Conservation (phyloP, 2,113 vertebrate species). For the Psittacara wagleri region DNA sequence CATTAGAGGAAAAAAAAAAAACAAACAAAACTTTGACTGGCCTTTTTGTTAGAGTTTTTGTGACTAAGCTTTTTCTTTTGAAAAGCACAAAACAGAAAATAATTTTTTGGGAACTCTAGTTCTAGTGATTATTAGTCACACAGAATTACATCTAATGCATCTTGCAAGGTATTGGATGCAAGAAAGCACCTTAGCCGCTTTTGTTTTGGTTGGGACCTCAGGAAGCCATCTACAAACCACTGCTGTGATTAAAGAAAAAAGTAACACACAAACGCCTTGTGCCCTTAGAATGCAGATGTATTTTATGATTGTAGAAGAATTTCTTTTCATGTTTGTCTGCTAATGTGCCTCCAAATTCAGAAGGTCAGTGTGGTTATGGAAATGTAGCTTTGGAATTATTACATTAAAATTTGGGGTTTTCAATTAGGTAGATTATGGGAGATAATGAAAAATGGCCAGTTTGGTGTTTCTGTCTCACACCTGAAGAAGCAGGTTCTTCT, state of each 20-base stretch:
- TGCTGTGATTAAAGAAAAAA: neutral
- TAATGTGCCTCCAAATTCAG: neutral
- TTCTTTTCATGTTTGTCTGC: neutral
- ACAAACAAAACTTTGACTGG: neutral
- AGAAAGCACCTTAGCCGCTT: neutral
- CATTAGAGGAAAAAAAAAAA: neutral
- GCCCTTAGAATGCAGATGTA: neutral
- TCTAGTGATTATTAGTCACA: neutral
- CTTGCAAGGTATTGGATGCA: neutral
- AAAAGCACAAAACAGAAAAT: neutral
- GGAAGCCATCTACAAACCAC: neutral
- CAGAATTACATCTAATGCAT: neutral
- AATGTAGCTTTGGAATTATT: neutral
- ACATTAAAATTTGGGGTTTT: neutral
- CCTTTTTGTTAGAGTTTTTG: neutral
- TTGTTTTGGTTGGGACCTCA: neutral
- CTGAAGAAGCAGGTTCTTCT: neutral
- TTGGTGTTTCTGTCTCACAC: neutral
- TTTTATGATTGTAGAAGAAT: neutral
- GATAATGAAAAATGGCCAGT: neutral
- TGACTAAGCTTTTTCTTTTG: neutral
- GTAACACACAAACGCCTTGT: accelerated
- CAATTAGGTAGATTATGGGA: neutral
- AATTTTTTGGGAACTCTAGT: neutral
- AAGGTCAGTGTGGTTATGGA: neutral